Evolutionary conservation across 2,888 invertebrate species (phyloP).

Genomic region (Drosophila prolongata): DNA sequence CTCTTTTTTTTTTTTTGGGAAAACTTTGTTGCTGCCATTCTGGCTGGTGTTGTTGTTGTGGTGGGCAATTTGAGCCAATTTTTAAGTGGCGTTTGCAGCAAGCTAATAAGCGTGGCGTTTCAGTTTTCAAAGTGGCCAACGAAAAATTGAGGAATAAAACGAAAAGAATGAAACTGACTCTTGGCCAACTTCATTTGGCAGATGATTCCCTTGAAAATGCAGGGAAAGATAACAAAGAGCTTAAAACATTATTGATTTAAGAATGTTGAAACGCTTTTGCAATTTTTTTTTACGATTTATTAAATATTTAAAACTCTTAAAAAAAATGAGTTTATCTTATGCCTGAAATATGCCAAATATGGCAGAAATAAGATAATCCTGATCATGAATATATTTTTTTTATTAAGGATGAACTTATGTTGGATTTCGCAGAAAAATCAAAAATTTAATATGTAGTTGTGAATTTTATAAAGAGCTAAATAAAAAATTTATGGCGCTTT

Average conservation of each 20-base stretch:
- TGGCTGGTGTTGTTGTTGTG: conserved; percentile 26
- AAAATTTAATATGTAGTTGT: too few relatives aligned
- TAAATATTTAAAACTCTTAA: too few relatives aligned
- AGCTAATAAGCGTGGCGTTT: conserved; percentile 72
- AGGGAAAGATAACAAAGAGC: too few relatives aligned
- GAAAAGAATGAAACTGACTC: conserved; percentile 32
- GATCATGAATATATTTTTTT: too few relatives aligned
- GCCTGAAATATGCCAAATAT: too few relatives aligned
- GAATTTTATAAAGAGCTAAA: too few relatives aligned
- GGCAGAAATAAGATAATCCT: too few relatives aligned
- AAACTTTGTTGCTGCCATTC: conserved; percentile 40
- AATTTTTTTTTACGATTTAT: too few relatives aligned
- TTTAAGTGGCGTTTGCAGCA: conserved; percentile 61
- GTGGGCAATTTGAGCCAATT: conserved; percentile 57
- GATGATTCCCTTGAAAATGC: background rate
- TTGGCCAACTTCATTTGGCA: conserved; percentile 34
- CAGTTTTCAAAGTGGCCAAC: conserved; percentile 58
- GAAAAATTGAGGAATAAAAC: conserved; percentile 36
- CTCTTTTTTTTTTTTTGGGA: conserved; percentile 48
- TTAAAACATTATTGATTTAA: background rate
- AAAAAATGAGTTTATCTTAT: too few relatives aligned
- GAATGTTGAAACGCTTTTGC: background rate
- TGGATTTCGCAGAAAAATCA: too few relatives aligned
- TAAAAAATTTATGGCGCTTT: too few relatives aligned
- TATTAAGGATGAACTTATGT: too few relatives aligned